Evolutionary conservation across 2,888 invertebrate genomes (phyloP), one percentile per base, ranked within the genome.

Genomic region (Penaeus monodon): DNA sequence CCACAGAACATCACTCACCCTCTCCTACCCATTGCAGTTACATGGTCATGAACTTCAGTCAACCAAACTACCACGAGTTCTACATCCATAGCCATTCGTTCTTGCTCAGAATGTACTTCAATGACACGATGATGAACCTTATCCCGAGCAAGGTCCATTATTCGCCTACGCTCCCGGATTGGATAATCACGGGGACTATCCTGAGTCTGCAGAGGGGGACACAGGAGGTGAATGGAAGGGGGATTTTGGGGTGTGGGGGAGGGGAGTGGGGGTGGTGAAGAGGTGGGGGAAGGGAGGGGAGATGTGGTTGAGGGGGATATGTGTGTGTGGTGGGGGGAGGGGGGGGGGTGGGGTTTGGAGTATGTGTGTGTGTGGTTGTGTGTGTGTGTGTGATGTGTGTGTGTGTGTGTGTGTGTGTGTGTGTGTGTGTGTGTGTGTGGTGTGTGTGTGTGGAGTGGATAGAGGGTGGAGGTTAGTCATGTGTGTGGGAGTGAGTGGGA

Each of bases 141-240:
- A 17, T 57, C 17, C 57, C 57, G 57, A 91, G 88, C 64, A 88
- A 79, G 17, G 3, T 1, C n/a, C 49, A 85, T 90, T 0, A 83
- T 81, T 7, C 91, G 49, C 90, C 91, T 8, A 80, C 68, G n/a
- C 85, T 91, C 10, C 91, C 91, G 0, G 91, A 91, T 65, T 91
- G 91, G 91, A 88, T 90, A 6, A 85, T 90, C 49, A 88, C 86
- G 14, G 91, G 91, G 38, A 90, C 91, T 22, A 90, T 90, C 66
- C 81, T 91, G 17, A 91, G 90, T 1, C 88, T 91, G 24, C 90
- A 91, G 84, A 90, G 90, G 8, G 91, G 91, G 33, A 91, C 91
- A 1, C 89, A 91, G 14, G 88, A 86, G 89, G 89, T 89, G 33
- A 49, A 27, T 27, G 14, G 86, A 88, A n/a, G 73, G 85, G 10